Percentiles rank a stretch among this genome's conserved stretches.
Evolutionary conservation across 2,113 vertebrate species (phyloP).

Genomic region (Pseudorasbora parva): DNA sequence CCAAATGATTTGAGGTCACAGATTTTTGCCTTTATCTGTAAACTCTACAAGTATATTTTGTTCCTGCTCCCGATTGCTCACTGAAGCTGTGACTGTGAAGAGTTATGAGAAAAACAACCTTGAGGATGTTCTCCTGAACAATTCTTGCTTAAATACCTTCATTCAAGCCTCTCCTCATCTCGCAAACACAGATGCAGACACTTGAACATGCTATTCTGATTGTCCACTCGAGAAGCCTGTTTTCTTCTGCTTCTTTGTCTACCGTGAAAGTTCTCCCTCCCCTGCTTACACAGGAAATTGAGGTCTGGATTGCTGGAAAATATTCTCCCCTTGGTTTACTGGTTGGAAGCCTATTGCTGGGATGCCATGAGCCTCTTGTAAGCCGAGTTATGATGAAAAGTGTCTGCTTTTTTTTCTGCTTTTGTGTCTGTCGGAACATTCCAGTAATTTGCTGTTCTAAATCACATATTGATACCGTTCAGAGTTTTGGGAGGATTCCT

Average conservation of each 20-base stretch:
- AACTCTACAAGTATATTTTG: background rate
- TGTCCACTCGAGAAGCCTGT: background rate
- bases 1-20: background rate
- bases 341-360: background rate
- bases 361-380: background rate
- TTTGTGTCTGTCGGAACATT: too few relatives aligned
- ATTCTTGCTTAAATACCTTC: constrained; percentile 12
- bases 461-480: background rate
- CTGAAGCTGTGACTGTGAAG: background rate
- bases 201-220: constrained; percentile 22
- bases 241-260: constrained; percentile 14
- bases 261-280: background rate
- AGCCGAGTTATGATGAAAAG: background rate
- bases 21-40: background rate
- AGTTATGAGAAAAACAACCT: constrained; percentile 6
- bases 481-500: too few relatives aligned
- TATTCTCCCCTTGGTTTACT: background rate
- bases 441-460: background rate
- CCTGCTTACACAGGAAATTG: constrained; percentile 3
- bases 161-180: constrained; percentile 15
- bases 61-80: background rate
- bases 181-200: constrained; percentile 17
- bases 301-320: constrained; percentile 15
- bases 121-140: background rate
- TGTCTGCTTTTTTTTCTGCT: constrained; percentile 13